Evolutionary conservation across 1,140 invertebrate species (phyloP).

Genomic region (Orchestia grillus): DNA sequence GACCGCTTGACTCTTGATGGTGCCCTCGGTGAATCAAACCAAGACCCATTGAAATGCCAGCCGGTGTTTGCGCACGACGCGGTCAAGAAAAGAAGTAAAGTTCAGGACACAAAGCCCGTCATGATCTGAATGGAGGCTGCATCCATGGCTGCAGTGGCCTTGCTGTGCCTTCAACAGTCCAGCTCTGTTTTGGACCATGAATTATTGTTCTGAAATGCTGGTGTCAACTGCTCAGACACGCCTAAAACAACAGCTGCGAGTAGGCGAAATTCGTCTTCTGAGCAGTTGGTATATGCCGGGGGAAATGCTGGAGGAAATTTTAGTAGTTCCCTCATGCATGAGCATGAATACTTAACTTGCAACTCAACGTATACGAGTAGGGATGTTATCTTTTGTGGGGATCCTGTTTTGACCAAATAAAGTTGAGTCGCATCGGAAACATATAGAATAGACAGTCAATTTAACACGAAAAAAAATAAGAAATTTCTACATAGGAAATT

Average conservation of each 20-base stretch:
- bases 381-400: not conserved
- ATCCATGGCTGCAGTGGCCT: not conserved
- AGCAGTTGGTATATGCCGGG: too few species aligned
- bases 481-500: not conserved
- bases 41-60: constrained; percentile 43
- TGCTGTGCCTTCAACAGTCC: not conserved
- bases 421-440: not conserved
- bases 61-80: constrained; percentile 39
- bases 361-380: not conserved
- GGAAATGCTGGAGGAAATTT: not conserved
- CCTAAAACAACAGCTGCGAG: not conserved
- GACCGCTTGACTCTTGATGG: not conserved
- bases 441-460: not conserved
- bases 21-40: constrained; percentile 32
- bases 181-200: not conserved
- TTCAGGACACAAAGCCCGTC: constrained; percentile 49
- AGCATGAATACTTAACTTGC: not conserved
- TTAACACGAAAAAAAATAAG: not conserved
- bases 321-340: not conserved
- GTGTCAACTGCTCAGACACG: not conserved
- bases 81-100: constrained; percentile 41
- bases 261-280: too few species aligned
- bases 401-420: not conserved
- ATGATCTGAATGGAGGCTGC: constrained; percentile 31
- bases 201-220: not conserved